Evolutionary conservation across 1,140 invertebrate species (phyloP).

Genomic region (Lepidurus arcticus): DNA sequence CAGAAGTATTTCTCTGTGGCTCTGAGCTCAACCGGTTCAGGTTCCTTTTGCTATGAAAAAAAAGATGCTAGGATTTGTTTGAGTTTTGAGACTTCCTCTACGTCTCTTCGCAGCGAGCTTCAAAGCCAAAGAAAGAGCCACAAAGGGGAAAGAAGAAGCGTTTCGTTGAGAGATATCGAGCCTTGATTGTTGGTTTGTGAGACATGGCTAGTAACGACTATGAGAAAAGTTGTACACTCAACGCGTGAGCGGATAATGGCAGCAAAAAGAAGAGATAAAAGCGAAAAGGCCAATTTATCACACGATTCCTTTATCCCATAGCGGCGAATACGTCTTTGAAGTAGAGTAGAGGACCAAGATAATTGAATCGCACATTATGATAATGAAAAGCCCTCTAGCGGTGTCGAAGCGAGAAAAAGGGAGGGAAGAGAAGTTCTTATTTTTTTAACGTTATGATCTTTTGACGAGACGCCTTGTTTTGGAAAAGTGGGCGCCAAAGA

Average conservation of each 20-base stretch:
- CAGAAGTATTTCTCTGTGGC: not conserved
- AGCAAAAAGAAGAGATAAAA: not conserved
- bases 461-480: not conserved
- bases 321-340: not conserved
- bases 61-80: not conserved
- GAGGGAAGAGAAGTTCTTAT: no score
- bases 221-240: not conserved
- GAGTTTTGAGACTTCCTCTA: not conserved
- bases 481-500: not conserved
- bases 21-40: not conserved
- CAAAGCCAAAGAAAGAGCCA: not conserved
- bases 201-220: not conserved
- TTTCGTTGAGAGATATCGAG: not conserved
- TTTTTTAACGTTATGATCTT: not conserved
- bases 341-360: not conserved
- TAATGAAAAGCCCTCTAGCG: not conserved
- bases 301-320: not conserved
- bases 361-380: slow-evolving; percentile 13
- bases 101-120: not conserved
- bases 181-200: not conserved
- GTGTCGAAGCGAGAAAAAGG: not conserved
- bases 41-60: not conserved
- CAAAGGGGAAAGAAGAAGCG: not conserved
- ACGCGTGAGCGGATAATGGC: not conserved
- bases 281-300: not conserved